These are phyloP conservation scores for Ophion ellenae DNA, from an alignment of 2,888 invertebrate species.

Conservation along the genomic window DNA sequence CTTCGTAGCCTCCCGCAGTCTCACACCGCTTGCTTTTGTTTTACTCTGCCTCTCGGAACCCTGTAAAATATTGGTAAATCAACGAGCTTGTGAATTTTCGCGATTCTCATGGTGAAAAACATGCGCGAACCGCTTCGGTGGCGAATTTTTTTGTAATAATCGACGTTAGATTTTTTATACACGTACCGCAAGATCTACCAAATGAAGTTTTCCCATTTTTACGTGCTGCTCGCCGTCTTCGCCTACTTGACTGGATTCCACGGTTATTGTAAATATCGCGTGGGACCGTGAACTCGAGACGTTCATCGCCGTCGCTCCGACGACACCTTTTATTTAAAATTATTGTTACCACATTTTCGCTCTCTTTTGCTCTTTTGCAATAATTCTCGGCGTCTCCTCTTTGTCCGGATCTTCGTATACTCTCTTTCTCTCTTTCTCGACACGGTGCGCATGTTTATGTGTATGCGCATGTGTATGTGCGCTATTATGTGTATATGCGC, in stretches of 20 bases:
- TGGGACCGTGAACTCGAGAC: conserved; percentile 98
- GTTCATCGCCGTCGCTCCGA: conserved; percentile 98
- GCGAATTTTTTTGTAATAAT: conserved; percentile 4
- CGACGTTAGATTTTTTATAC: neutral
- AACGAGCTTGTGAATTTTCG: neutral
- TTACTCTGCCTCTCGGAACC: conserved; percentile 99
- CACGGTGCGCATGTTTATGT: too few relatives aligned
- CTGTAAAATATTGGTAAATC: conserved; percentile 83
- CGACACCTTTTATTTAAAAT: conserved; percentile 86
- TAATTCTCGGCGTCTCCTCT: too few relatives aligned
- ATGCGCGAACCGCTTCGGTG: too few relatives aligned
- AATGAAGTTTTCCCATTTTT: conserved; percentile 97
- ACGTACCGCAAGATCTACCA: conserved; percentile 97
- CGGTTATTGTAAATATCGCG: conserved; percentile 98
- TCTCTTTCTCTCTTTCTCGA: too few relatives aligned
- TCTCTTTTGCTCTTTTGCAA: neutral
- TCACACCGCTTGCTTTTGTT: conserved; percentile 96
- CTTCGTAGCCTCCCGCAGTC: conserved; percentile 98
- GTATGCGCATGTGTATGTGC: too few relatives aligned
- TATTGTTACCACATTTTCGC: neutral
- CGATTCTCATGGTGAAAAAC: neutral
- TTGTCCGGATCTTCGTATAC: too few relatives aligned
- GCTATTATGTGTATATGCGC: too few relatives aligned
- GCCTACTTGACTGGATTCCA: conserved; percentile 96
- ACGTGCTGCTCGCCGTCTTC: conserved; percentile 94